A percentile compares a stretch with the other conserved stretches of the same genome.
Evolutionary conservation across 2,797 vertebrate genomes (phyloP).

Genomic region (Meriones psammophilus): DNA sequence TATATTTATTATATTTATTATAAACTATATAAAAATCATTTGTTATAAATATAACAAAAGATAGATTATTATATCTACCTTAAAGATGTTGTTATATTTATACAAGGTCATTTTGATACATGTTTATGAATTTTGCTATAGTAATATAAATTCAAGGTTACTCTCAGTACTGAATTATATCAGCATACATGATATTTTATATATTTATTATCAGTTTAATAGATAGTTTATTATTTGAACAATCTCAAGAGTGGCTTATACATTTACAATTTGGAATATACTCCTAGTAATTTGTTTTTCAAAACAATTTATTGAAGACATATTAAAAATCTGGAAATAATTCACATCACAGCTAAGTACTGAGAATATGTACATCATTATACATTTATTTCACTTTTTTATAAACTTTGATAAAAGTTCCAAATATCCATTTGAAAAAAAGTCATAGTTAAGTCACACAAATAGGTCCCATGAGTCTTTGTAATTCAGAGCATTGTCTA

Average conservation of each 20-base stretch:
- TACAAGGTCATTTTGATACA: no score
- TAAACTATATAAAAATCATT: no score
- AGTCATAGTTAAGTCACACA: neutral
- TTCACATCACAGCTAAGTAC: neutral
- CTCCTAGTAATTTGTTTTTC: neutral
- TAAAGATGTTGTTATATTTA: no score
- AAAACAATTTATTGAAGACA: neutral
- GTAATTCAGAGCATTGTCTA: neutral
- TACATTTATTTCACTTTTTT: neutral
- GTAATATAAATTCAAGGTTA: neutral
- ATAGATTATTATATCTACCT: no score
- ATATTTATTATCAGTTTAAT: neutral
- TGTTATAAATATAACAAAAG: no score
- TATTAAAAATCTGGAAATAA: neutral
- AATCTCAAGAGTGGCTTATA: neutral
- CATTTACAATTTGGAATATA: slow-evolving; percentile 33
- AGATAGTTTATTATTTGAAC: neutral
- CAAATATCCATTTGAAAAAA: slow-evolving; percentile 1
- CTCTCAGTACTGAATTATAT: slow-evolving; percentile 40
- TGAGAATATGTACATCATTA: neutral
- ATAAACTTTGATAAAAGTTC: neutral
- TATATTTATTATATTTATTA: no score
- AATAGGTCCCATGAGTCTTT: neutral
- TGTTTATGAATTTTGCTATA: no score
- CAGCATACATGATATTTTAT: neutral